Base-by-base conservation (phyloP, 2,113 vertebrate species). In the Sapajus apella region DNA sequence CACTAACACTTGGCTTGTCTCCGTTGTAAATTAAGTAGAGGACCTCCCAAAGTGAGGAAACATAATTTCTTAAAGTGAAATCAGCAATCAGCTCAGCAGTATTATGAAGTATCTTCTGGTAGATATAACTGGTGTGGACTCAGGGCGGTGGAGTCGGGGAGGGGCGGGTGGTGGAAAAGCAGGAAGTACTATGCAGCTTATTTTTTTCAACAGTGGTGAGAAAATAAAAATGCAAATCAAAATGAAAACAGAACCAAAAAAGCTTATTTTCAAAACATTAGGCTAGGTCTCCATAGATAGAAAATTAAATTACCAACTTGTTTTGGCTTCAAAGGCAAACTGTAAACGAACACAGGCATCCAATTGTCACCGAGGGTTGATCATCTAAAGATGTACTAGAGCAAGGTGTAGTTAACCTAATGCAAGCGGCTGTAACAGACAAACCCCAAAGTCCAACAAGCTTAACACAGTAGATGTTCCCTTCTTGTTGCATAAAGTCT, bases 191-290 rank as follows among this genome's bases (percentile, higher is more conserved):
- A 4, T 17, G 37, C 27, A 43, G 50, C n/a, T 77, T 90, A 81
- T 43, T 87, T 18, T 81, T 94, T 79, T 75, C 56, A 91, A 35
- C 40, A 73, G 37, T 2, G 14, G 7, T 86, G 30, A 95, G 85
- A 91, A 82, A 88, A 94, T 47, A 30, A 79, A 94, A 91, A 66
- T n/a, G 30, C 40, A 82, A 76, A 68, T 70, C 17, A 47, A 96
- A 96, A 79, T 86, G 90, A 83, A 93, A 89, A 88, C 21, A 84
- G 58, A 76, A 52, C 83, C 27, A 52, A 95, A 72, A 86, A 92
- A 37, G 21, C 66, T 72, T 90, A 32, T 92, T 95, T 95, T 94
- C 47, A 76, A 85, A 95, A 90, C 64, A 72, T 21, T 14, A 89
- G 27, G 58, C 6, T 11, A 56, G 61, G 27, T n/a, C 37, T 95